A percentile compares a stretch with the other conserved stretches of the same genome.
phyloP scores from a whole-genome alignment of 2,797 vertebrate genomes.

The Poeciliopsis gracilis region DNA sequence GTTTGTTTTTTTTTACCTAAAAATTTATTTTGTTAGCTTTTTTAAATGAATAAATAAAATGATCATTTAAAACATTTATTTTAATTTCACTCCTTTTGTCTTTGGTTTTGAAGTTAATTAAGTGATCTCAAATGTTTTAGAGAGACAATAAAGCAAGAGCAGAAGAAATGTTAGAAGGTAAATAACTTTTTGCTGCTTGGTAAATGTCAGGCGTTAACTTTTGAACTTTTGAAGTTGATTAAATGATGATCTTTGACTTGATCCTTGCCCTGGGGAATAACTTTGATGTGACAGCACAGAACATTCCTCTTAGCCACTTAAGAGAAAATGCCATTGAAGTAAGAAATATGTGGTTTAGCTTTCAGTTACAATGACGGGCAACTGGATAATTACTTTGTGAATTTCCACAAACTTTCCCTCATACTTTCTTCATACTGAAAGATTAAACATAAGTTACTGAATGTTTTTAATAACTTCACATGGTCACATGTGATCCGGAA shows the following conservation, averaged over 20 bases:
- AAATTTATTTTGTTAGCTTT: not conserved
- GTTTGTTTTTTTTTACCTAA: not conserved
- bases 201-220: not conserved
- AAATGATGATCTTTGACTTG: not conserved
- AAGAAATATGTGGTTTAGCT: not conserved
- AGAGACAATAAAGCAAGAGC: not conserved
- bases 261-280: not conserved
- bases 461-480: not conserved
- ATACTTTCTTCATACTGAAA: not conserved
- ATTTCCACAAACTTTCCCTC: not conserved
- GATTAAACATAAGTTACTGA: not conserved
- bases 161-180: not conserved
- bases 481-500: too few relatives aligned
- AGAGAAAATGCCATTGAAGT: not conserved
- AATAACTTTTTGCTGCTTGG: not conserved
- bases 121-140: not conserved
- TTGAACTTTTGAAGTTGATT: not conserved
- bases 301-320: not conserved
- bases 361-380: not conserved
- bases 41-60: not conserved
- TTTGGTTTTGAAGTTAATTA: not conserved
- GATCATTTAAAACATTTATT: not conserved
- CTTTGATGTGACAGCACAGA: not conserved
- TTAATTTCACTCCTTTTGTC: not conserved
- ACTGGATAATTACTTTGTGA: not conserved